A percentile compares a stretch with the other conserved stretches of the same genome.
These are phyloP conservation scores for Saccostrea cuccullata DNA, from an alignment of 1,140 invertebrate genomes.

Conservation along the genomic window DNA sequence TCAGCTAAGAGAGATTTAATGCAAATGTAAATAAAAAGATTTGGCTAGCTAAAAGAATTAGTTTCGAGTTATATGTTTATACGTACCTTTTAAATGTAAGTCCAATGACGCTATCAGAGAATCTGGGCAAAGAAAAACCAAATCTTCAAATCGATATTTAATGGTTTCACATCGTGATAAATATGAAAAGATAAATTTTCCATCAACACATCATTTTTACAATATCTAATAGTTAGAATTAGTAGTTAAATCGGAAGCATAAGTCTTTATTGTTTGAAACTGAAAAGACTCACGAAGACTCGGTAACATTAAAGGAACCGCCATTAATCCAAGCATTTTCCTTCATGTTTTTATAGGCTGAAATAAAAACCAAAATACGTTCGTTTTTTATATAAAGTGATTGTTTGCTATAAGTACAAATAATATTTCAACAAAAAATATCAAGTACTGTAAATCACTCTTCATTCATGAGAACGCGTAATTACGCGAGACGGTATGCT, in stretches of 20 bases:
- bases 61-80: background rate
- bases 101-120: constrained; percentile 33
- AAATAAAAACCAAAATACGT: background rate
- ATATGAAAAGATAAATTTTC: background rate
- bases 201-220: no score
- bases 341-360: constrained; percentile 48
- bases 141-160: background rate
- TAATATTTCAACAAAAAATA: no score
- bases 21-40: no score
- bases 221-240: background rate
- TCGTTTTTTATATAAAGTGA: background rate
- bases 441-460: no score
- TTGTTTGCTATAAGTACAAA: no score
- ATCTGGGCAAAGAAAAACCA: background rate
- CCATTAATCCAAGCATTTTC: constrained; percentile 39
- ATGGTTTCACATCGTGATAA: background rate
- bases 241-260: background rate
- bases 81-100: constrained; percentile 9
- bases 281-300: constrained; percentile 40
- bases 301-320: constrained; percentile 19
- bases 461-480: no score
- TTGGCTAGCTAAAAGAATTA: no score
- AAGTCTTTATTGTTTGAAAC: background rate
- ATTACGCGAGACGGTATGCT: no score
- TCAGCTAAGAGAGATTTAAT: no score